Conservation (phyloP, 2,797 vertebrate genomes). For the Myotis vivesi region DNA sequence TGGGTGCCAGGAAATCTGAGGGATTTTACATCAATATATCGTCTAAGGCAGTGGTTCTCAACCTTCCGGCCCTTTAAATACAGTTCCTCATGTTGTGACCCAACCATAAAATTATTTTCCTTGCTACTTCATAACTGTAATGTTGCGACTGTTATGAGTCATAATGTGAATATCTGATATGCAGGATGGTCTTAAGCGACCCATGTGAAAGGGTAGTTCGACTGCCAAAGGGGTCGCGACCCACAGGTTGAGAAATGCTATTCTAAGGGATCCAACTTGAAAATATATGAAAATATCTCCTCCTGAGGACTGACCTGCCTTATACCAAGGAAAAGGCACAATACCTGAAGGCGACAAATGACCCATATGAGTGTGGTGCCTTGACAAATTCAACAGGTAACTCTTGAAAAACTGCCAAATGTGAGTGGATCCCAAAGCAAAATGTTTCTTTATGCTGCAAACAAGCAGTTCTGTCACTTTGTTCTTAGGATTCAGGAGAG, state of each 20-base stretch:
- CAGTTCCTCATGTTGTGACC: too few species aligned
- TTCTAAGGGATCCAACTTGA: neutral
- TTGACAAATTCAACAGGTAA: neutral
- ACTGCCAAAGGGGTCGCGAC: too few species aligned
- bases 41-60: neutral
- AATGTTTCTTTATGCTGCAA: neutral
- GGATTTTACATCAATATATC: neutral
- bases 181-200: too few species aligned
- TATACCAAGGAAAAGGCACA: neutral
- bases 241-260: too few species aligned
- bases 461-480: neutral
- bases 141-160: too few species aligned
- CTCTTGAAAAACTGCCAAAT: neutral
- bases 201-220: too few species aligned
- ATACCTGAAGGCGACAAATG: neutral
- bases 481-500: neutral
- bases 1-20: neutral
- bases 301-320: neutral
- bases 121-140: too few species aligned
- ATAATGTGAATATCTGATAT: too few species aligned
- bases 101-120: too few species aligned
- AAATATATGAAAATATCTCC: neutral
- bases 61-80: too few species aligned
- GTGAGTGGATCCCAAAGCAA: neutral
- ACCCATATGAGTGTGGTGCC: neutral